Conservation (phyloP, 2,113 vertebrate genomes). For the Tenrec ecaudatus region DNA sequence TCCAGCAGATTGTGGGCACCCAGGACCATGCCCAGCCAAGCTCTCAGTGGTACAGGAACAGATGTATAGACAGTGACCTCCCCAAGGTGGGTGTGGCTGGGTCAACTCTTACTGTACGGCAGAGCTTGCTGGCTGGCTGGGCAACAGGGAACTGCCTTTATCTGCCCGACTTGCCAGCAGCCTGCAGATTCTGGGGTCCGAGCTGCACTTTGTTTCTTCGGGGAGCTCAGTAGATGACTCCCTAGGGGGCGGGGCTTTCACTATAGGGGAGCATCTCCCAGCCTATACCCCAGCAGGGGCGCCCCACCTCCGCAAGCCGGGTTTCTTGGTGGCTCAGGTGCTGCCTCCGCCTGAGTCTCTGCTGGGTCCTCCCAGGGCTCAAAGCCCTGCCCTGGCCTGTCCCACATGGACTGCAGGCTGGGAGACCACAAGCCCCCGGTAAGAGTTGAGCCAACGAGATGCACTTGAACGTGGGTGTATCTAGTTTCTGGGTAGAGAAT, state of each 20-base stretch:
- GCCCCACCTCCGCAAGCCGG: background rate
- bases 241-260: no score
- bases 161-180: background rate
- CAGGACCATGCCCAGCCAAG: background rate
- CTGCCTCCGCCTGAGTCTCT: no score
- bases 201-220: no score
- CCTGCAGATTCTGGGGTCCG: background rate
- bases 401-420: background rate
- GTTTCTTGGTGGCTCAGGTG: background rate
- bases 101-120: background rate
- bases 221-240: no score
- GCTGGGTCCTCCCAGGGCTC: background rate
- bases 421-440: background rate
- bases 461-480: background rate
- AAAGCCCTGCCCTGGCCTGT: background rate
- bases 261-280: background rate
- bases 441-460: background rate
- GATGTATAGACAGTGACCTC: accelerated
- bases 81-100: background rate
- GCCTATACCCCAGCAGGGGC: background rate
- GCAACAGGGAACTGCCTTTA: no score
- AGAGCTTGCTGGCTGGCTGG: background rate
- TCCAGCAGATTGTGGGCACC: accelerated
- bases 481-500: background rate
- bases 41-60: background rate